Base-by-base conservation (phyloP, 2,797 vertebrate genomes). In the Gallinago stenura region DNA sequence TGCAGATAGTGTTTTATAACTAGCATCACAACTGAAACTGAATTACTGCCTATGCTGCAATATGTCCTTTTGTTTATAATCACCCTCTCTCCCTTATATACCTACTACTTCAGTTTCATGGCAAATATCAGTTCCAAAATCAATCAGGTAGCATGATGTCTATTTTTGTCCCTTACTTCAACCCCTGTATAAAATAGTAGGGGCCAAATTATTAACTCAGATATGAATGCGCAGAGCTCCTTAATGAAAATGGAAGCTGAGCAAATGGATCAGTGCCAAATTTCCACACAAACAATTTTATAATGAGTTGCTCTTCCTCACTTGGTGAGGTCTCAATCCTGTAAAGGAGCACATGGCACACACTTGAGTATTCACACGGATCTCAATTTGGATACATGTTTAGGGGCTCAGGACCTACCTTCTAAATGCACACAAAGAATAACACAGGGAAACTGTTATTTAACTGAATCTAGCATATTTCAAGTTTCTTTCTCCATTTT, bases 1-100 rank as follows among this genome's bases (percentile, higher is more conserved):
- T 86, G 87, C 93, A 89, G 97, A 95, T 46, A 71, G 93, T 94
- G 95, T 95, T 97, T 97, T 97, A 96, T 97, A 97, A 97, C 91
- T 54, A 92, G 95, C 95, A 94, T 95, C 94, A 89, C 65, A 62
- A 69, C 95, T 46, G n/a, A 82, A 76, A 69, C 79, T 95, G 96
- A 98, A 92, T 97, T 95, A 97, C 90, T 81, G 91, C 91, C 89
- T 15, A 5, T 2, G 83, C 93, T 73, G 83, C 95, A 94, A 69
- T 94, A 61, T 87, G 89, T 58, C 83, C 96, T 89, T 79, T 93
- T 58, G 18, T 73, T 87, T 76, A 81, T 95, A 92, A 71, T 84
- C 85, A 96, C 94, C 90, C 83, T 75, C 86, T 78, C 87, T 77
- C 79, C 90, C 50, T 58, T 22, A 48, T 45, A 53, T 33, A 75